phyloP scores from a whole-genome alignment of 2,797 vertebrate species.

The Artibeus lituratus region DNA sequence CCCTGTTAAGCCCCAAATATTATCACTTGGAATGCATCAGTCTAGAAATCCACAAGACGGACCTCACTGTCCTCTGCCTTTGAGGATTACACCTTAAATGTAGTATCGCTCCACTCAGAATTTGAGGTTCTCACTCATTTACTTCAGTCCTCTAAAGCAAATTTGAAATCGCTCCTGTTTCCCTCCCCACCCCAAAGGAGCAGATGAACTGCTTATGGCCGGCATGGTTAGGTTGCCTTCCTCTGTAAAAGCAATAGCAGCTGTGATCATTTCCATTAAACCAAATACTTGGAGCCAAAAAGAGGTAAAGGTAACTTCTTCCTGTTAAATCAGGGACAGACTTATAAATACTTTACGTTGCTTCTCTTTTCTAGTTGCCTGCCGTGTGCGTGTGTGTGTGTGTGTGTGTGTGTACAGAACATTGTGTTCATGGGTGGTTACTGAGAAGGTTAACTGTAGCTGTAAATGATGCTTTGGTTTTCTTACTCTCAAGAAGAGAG shows the following conservation, averaged over 20 bases:
- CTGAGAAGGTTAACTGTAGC: background rate
- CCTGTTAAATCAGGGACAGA: conserved; percentile 13
- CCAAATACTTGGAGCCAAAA: conserved; percentile 32
- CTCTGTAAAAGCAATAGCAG: background rate
- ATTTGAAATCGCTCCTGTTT: background rate
- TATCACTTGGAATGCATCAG: background rate
- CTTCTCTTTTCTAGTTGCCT: conserved; percentile 30
- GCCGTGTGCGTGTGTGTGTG: rapidly evolving
- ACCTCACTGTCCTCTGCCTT: background rate
- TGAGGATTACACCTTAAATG: background rate
- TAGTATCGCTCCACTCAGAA: background rate
- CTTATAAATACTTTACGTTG: background rate
- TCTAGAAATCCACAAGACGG: background rate
- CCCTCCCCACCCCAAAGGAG: background rate
- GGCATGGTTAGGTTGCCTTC: background rate
- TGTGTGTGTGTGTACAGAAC: background rate
- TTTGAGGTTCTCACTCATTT: background rate
- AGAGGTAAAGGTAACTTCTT: background rate
- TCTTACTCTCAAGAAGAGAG: conserved; percentile 41
- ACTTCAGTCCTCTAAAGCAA: background rate
- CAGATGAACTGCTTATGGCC: background rate
- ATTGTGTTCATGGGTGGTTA: background rate
- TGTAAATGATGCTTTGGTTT: background rate
- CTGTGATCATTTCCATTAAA: conserved; percentile 16
- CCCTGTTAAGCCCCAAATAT: background rate